Percentiles rank a stretch among this genome's conserved stretches.
Conservation (phyloP, 2,113 vertebrate genomes). For the Heptranchias perlo region DNA sequence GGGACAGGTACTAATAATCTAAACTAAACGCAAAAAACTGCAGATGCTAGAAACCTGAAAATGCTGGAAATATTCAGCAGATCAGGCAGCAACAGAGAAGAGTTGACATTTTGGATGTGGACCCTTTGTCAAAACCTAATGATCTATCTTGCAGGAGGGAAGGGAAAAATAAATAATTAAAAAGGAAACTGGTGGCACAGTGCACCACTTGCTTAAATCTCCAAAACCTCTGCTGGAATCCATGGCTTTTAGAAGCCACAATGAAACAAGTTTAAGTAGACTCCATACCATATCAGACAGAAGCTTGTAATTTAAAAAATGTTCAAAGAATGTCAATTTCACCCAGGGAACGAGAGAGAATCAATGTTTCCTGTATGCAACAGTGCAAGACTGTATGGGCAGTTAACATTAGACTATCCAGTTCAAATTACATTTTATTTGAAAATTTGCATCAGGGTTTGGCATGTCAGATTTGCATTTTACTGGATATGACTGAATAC, state of each 20-base stretch:
- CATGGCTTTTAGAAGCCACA: background rate
- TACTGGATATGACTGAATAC: background rate
- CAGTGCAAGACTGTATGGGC: background rate
- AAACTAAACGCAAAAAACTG: background rate
- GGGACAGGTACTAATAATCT: background rate
- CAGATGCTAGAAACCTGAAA: background rate
- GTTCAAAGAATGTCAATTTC: background rate
- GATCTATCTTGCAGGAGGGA: background rate
- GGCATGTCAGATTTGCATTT: background rate
- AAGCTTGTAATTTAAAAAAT: background rate
- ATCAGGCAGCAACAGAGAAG: background rate
- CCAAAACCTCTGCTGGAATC: background rate
- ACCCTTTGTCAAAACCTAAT: background rate
- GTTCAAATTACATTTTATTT: background rate
- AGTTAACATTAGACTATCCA: background rate
- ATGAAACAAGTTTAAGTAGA: background rate
- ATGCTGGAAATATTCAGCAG: background rate
- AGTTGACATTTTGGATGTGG: background rate
- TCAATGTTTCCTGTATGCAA: background rate
- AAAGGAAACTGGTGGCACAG: background rate
- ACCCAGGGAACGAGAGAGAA: background rate
- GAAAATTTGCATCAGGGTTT: background rate
- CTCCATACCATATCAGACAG: background rate
- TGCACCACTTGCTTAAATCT: background rate
- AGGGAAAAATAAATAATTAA: background rate